Evolutionary conservation across 2,113 vertebrate species (phyloP).

Genomic region (Megalops atlanticus): DNA sequence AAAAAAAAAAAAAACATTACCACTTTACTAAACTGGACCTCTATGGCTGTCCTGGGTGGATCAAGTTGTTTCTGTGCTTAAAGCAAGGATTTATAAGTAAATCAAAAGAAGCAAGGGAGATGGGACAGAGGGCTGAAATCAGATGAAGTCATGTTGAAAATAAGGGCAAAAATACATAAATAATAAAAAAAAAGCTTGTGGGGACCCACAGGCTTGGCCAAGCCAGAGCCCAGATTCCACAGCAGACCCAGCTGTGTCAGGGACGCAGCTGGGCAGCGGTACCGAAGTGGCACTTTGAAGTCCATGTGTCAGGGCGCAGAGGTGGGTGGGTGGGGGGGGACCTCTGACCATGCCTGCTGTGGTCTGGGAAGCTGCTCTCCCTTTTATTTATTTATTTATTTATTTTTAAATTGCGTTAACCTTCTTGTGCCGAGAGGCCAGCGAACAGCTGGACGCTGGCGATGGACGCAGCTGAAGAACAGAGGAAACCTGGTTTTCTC

Average conservation of each 20-base stretch:
- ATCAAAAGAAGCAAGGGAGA: constrained; percentile 53
- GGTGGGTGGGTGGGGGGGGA: constrained; percentile 41
- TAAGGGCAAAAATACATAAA: constrained; percentile 43
- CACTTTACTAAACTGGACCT: too few relatives aligned
- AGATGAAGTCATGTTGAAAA: constrained; percentile 27
- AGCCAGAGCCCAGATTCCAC: constrained; percentile 35
- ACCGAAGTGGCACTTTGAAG: constrained; percentile 51
- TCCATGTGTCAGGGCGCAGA: constrained; percentile 40
- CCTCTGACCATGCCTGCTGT: constrained; percentile 5
- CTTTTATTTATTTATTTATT: constrained; percentile 49
- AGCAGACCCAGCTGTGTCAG: constrained; percentile 46
- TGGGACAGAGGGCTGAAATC: constrained; percentile 31
- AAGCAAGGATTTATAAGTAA: constrained; percentile 70
- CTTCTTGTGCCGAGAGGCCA: not conserved
- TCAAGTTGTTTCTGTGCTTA: constrained; percentile 63
- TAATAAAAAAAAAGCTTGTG: not conserved
- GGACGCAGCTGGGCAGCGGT: constrained; percentile 35
- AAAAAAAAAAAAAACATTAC: too few relatives aligned
- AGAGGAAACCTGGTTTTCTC: not conserved
- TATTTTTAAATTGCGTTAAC: constrained; percentile 42
- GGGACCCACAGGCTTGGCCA: constrained; percentile 45
- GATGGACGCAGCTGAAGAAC: not conserved
- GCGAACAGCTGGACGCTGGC: not conserved
- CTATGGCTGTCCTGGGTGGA: constrained; percentile 60
- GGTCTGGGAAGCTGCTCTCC: constrained; percentile 51